Evolutionary conservation across 1,140 invertebrate genomes (phyloP), one percentile per base, ranked within the genome.

Genomic region (Leptonema lineaticorne): DNA sequence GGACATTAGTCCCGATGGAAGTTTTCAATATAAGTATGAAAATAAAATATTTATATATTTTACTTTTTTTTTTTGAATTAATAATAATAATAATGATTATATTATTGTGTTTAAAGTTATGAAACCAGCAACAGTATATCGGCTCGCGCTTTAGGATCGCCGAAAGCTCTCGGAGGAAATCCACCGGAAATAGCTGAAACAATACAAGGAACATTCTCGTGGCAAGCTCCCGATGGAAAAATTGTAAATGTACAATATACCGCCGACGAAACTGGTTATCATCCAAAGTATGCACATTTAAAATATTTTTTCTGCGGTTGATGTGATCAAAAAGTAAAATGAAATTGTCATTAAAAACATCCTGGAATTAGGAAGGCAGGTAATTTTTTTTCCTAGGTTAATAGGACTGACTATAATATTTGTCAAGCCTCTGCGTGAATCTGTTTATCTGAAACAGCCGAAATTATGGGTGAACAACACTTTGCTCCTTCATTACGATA

Each of bases 251-350:
- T 85, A 11, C 74, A 69, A 27, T 85, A 82, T 74, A 73, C 78
- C 16, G 83, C 84, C 45, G 82, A 85, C 67, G 82, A 84, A 68
- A 80, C 81, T 33, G 84, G 84, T 68, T 83, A 79, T 75, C 79
- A 80, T 60, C 80, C 81, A 2, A 76, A 63, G 71, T 72, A 65
- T 53, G 22, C 1, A 53, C 24, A 26, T 20, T 6, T 53, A 53
- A 3, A 22, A 22, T 53, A 22, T 20, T 11, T 26, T n/a, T n/a
- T n/a, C n/a, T n/a, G n/a, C n/a, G n/a, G n/a, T n/a, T n/a, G n/a
- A n/a, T n/a, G n/a, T n/a, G n/a, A n/a, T n/a, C n/a, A n/a, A n/a
- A n/a, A n/a, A n/a, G n/a, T n/a, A n/a, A n/a, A n/a, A n/a, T n/a
- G n/a, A n/a, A n/a, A n/a, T n/a, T n/a, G n/a, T n/a, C n/a, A n/a